Conservation (phyloP, 2,113 vertebrate species). For the Ginglymostoma cirratum region DNA sequence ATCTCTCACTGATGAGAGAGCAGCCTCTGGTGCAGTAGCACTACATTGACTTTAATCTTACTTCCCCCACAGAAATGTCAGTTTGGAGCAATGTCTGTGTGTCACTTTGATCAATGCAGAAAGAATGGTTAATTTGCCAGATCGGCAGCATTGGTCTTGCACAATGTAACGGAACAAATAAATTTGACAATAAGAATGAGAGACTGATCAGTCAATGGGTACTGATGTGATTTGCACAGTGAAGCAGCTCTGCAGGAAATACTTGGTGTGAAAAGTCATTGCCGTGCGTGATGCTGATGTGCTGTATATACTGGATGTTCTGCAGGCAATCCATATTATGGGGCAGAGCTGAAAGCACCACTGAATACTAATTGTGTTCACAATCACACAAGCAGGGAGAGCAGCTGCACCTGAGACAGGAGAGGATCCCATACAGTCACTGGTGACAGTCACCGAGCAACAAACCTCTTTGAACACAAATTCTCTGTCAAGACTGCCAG, state of each 20-base stretch:
- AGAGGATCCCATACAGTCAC: neutral
- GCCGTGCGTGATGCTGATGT: neutral
- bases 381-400: neutral
- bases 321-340: neutral
- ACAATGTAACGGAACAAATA: neutral
- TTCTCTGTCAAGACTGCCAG: neutral
- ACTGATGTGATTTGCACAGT: neutral
- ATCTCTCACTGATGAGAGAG: no score
- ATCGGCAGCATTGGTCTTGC: no score
- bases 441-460: neutral
- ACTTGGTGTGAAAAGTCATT: neutral
- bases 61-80: neutral
- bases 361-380: neutral
- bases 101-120: neutral
- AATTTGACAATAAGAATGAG: neutral
- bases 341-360: neutral
- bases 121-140: neutral
- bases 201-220: neutral
- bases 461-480: neutral
- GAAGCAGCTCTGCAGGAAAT: neutral
- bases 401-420: neutral
- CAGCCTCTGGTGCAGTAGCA: no score
- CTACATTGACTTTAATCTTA: no score
- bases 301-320: neutral
- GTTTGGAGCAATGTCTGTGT: neutral